Evolutionary conservation across 2,113 vertebrate genomes (phyloP), one percentile per base, ranked within the genome.

Genomic region (Tychaedon coryphoeus): DNA sequence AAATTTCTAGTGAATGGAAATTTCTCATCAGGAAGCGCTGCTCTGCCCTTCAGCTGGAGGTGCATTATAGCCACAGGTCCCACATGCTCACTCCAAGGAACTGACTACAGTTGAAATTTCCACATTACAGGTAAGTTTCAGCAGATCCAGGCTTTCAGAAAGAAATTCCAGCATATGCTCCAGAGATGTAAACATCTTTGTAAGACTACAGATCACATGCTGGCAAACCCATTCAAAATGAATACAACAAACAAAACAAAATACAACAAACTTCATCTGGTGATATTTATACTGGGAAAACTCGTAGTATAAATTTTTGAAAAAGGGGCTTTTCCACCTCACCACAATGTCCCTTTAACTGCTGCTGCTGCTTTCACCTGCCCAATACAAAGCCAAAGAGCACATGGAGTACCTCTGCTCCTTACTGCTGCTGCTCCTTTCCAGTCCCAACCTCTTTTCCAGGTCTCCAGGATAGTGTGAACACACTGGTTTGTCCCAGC

Each of bases 311-410:
- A 51, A 43, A 11, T 24, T 64, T 56, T 23, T 75, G 18, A 28
- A 51, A 70, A 40, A 56, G 24, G 5, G 20, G 40, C 36, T 67
- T 48, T 31, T 40, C 57, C 36, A 60, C 19, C 58, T 79, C 40
- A 64, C 19, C 48, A 29, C 1, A 2, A 40, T 0, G 1, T 50
- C 50, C 40, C 26, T 76, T 33, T 20, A 67, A 43, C 7, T 17
- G 9, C 23, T 13, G 10, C 6, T 17, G 9, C 26, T 13, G 10
- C 26, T 74, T 71, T 31, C 33, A 48, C 56, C 75, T 3, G 1
- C 42, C 13, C 34, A 51, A 31, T 24, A 67, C 42, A 51, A 70
- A 72, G 24, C 24, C 34, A 24, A 76, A 93, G 64, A 85, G 50
- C 54, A 74, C 80, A 47, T 2, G 0, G 18, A 78, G 40, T 88